Conservation (phyloP, 2,888 invertebrate species). For the Acrocyrtus sp. region DNA sequence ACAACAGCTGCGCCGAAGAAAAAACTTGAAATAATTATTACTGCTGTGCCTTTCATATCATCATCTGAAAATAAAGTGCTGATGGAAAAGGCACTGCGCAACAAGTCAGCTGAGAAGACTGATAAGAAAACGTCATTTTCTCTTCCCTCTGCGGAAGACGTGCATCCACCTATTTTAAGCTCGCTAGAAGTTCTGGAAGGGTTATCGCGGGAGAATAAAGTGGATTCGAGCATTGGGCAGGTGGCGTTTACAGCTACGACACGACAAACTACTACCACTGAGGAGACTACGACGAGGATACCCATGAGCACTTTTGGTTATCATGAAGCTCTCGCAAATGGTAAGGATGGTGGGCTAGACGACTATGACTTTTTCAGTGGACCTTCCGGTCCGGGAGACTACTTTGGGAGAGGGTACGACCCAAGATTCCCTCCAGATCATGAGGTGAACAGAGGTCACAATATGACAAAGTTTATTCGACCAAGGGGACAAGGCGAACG, state of each 20-base stretch:
- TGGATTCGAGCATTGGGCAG: constrained; percentile 28
- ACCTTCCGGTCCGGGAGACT: constrained; percentile 12
- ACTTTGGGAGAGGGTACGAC: constrained; percentile 47
- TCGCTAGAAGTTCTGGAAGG: background rate
- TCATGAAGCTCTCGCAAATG: constrained; percentile 29
- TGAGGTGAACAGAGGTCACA: constrained; percentile 57
- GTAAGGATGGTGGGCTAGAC: constrained; percentile 4
- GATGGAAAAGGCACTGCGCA: background rate
- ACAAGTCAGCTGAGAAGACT: constrained; percentile 9
- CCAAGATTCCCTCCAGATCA: constrained; percentile 62
- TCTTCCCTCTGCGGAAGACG: constrained; percentile 13
- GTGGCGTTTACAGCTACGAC: constrained; percentile 17
- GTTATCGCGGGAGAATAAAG: constrained; percentile 30
- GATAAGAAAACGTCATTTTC: constrained; percentile 23
- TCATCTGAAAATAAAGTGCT: background rate
- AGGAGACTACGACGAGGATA: constrained; percentile 29
- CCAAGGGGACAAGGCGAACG: constrained; percentile 23
- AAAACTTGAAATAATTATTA: background rate
- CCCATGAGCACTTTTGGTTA: constrained; percentile 34
- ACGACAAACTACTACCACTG: constrained; percentile 24
- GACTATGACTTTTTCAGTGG: constrained; percentile 32
- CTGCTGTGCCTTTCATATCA: background rate
- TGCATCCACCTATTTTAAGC: background rate
- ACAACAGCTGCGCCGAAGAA: constrained; percentile 22
- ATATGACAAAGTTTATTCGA: constrained; percentile 41